Percentiles rank a stretch among this genome's conserved stretches.
Evolutionary conservation across 23 tunicate species (phyloP).

Genomic region (Phallusia fumigata): DNA sequence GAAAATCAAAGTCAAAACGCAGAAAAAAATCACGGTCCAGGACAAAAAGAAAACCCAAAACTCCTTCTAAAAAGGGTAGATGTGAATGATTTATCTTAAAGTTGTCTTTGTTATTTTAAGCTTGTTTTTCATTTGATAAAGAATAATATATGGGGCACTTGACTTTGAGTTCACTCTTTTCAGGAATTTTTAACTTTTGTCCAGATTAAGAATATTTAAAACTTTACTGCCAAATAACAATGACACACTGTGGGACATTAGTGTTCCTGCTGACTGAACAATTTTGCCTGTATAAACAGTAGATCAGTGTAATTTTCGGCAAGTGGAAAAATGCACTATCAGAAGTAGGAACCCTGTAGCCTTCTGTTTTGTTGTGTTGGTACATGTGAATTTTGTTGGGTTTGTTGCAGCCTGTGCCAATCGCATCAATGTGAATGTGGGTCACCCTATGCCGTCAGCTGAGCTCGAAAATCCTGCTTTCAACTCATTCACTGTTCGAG

Average conservation of each 20-base stretch:
- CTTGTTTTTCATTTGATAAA: too few relatives aligned
- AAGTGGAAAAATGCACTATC: background rate
- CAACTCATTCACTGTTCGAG: background rate
- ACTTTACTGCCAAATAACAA: too few relatives aligned
- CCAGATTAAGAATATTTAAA: too few relatives aligned
- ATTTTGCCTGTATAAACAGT: too few relatives aligned
- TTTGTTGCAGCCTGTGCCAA: background rate
- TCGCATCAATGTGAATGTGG: background rate
- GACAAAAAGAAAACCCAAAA: background rate
- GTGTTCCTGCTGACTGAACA: too few relatives aligned
- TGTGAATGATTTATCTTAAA: too few relatives aligned
- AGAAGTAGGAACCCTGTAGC: background rate
- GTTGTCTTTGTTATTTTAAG: too few relatives aligned
- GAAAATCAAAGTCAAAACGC: background rate
- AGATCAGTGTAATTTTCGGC: too few relatives aligned
- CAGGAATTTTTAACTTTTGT: too few relatives aligned
- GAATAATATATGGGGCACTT: too few relatives aligned
- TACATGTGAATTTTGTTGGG: background rate
- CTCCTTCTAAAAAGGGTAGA: background rate
- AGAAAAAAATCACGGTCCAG: background rate
- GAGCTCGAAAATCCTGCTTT: background rate
- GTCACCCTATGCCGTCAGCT: background rate
- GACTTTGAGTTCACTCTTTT: too few relatives aligned
- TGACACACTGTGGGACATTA: too few relatives aligned
- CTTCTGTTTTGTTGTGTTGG: background rate